phyloP scores from a whole-genome alignment of 2,113 vertebrate species.

The Hyla sarda region DNA sequence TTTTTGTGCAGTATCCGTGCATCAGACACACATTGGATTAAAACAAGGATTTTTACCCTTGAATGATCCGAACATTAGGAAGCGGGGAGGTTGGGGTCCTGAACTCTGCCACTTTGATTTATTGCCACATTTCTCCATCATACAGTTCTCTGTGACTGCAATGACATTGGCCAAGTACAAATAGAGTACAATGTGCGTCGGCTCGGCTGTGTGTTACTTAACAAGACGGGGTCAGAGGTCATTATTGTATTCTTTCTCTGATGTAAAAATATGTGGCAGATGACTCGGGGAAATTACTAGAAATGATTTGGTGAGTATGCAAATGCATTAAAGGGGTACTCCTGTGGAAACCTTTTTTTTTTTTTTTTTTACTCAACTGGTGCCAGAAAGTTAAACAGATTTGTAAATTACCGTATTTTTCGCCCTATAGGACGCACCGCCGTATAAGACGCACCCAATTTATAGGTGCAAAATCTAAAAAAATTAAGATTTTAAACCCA shows the following conservation, averaged over 20 bases:
- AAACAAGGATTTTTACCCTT: slow-evolving; percentile 20
- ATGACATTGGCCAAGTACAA: slow-evolving; percentile 4
- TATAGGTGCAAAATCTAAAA: too few species aligned
- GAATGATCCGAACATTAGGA: neutral
- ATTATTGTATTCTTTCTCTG: neutral
- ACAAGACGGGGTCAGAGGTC: neutral
- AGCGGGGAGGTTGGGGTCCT: neutral
- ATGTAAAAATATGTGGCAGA: neutral
- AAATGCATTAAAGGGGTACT: neutral
- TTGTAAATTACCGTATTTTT: too few species aligned
- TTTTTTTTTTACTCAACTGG: too few species aligned
- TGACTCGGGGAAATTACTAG: neutral
- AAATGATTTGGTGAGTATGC: neutral
- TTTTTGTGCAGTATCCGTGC: neutral
- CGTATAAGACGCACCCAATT: too few species aligned
- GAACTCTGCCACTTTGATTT: slow-evolving; percentile 9
- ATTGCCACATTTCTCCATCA: slow-evolving; percentile 14
- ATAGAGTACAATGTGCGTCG: neutral
- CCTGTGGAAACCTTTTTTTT: too few species aligned
- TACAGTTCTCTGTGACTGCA: neutral
- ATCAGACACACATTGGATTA: neutral
- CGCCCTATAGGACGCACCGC: too few species aligned
- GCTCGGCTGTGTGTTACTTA: neutral
- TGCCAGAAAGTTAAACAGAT: too few species aligned
- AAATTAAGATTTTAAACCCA: too few species aligned